Evolutionary conservation across 1,140 invertebrate genomes (phyloP).

Genomic region (Bombus terrestris): DNA sequence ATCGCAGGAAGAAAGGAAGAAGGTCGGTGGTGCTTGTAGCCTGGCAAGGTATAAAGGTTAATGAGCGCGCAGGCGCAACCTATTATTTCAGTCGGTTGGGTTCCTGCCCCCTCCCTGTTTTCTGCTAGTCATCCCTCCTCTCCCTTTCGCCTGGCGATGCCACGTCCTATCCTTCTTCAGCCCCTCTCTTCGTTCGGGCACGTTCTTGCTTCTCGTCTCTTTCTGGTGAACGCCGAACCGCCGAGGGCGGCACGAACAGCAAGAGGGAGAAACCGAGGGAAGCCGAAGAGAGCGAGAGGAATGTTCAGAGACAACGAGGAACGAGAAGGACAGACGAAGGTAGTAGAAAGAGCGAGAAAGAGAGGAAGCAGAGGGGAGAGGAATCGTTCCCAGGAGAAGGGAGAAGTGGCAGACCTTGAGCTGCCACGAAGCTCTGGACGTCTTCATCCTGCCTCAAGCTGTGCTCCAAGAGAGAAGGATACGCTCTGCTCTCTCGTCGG

Average conservation of each 20-base stretch:
- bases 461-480: conserved; percentile 69
- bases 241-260: conserved; percentile 46
- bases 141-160: neutral
- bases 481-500: conserved; percentile 31
- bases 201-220: conserved; percentile 11
- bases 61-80: conserved; percentile 82
- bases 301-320: conserved; percentile 31
- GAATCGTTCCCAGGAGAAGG: conserved; percentile 67
- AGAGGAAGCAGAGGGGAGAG: neutral
- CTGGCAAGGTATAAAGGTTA: conserved; percentile 82
- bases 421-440: conserved; percentile 81
- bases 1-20: conserved; percentile 71
- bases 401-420: conserved; percentile 83
- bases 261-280: neutral
- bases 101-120: conserved; percentile 56
- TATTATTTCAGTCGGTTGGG: conserved; percentile 81
- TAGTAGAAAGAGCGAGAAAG: neutral
- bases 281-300: conserved; percentile 11
- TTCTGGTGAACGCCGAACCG: conserved; percentile 53
- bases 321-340: neutral
- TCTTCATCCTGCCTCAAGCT: conserved; percentile 82
- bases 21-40: conserved; percentile 78
- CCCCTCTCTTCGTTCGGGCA: conserved; percentile 29
- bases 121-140: conserved; percentile 47
- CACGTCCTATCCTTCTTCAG: neutral